These are phyloP conservation scores for Anolis carolinensis DNA, from an alignment of 2,113 vertebrate species.

Conservation along the genomic window DNA sequence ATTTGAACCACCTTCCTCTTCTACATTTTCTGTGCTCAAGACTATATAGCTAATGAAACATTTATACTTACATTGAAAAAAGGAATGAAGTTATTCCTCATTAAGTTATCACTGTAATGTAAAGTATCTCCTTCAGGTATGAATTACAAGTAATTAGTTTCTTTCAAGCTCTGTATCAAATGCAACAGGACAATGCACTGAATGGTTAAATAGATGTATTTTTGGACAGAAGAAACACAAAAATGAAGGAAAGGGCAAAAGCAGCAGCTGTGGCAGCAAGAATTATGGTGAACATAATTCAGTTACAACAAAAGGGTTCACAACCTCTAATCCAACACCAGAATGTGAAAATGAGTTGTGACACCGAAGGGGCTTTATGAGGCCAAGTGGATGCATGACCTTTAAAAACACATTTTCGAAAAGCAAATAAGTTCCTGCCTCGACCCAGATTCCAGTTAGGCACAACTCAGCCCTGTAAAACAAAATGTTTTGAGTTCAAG, in stretches of 20 bases:
- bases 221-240: fast-evolving
- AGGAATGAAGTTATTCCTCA: not conserved
- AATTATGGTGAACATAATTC: not conserved
- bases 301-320: slow-evolving; percentile 28
- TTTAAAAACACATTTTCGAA: not conserved
- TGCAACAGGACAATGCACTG: not conserved
- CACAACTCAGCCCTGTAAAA: slow-evolving; percentile 2
- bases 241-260: not conserved
- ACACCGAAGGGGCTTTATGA: fast-evolving
- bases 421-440: not conserved
- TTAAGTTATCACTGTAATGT: not conserved
- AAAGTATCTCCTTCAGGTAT: not conserved
- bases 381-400: not conserved
- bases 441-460: not conserved
- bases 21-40: not conserved
- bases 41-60: not conserved
- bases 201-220: not conserved
- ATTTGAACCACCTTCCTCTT: not conserved
- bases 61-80: not conserved
- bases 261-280: not conserved
- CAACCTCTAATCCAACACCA: slow-evolving; percentile 5
- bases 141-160: not conserved
- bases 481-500: not conserved
- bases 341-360: not conserved
- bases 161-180: not conserved